Evolutionary conservation across 2,888 invertebrate genomes (phyloP).

Genomic region (Hartigia nigra): DNA sequence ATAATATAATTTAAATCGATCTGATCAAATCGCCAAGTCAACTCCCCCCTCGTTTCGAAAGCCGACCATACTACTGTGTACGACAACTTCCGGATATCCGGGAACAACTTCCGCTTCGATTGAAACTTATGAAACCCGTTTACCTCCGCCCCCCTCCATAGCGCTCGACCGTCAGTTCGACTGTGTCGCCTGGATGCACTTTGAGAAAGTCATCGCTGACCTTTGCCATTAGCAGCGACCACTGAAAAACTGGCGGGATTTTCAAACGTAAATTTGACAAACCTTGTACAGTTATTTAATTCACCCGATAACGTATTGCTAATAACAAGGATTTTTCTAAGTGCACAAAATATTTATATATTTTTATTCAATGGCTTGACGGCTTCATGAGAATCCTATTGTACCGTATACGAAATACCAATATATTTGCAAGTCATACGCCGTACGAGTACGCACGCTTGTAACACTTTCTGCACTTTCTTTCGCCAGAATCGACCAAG

Average conservation of each 20-base stretch:
- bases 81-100: constrained; percentile 8
- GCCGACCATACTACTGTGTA: not conserved
- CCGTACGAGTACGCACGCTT: constrained; percentile 23
- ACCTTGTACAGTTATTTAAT: not conserved
- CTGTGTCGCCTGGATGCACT: not conserved
- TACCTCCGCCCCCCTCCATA: not conserved
- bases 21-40: constrained; percentile 12
- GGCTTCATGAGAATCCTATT: not conserved
- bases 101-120: constrained; percentile 10
- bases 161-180: not conserved
- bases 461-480: constrained; percentile 49
- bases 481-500: constrained; percentile 28
- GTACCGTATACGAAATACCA: not conserved
- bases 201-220: not conserved
- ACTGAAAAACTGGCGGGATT: not conserved
- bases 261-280: not conserved
- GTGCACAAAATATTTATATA: accelerated
- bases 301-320: accelerated
- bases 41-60: constrained; percentile 9
- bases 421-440: not conserved
- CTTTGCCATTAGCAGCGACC: not conserved
- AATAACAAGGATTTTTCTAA: not conserved
- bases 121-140: not conserved
- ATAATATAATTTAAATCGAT: constrained; percentile 19
- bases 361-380: not conserved